A percentile compares a stretch with the other conserved stretches of the same genome.
These are phyloP conservation scores for Poecilobothrus nobilitatus DNA, from an alignment of 2,888 invertebrate species.

Conservation along the genomic window DNA sequence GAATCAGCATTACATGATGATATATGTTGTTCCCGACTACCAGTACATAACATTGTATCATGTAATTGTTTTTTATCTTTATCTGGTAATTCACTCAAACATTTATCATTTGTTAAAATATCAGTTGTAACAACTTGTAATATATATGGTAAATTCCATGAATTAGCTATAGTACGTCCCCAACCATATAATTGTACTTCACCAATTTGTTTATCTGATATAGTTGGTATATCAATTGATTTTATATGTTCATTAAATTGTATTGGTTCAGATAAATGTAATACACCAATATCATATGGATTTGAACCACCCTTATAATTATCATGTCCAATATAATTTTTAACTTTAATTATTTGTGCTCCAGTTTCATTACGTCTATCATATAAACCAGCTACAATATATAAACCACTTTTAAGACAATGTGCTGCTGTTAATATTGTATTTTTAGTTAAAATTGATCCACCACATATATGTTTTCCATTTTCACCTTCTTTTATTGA, in stretches of 20 bases:
- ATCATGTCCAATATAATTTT: conserved; percentile 32
- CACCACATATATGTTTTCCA: conserved; percentile 19
- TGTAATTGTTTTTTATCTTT: conserved; percentile 5
- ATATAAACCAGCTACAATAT: conserved; percentile 41
- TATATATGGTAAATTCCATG: conserved; percentile 26
- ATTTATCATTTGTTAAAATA: conserved; percentile 27
- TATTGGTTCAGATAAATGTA: conserved; percentile 33
- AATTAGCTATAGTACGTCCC: conserved; percentile 29
- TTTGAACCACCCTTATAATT: conserved; percentile 38
- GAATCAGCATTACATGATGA: conserved; percentile 45
- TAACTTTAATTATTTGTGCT: conserved; percentile 29
- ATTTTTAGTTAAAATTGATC: conserved; percentile 20
- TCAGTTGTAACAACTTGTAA: conserved; percentile 32
- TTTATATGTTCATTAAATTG: conserved; percentile 27
- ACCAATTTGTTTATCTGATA: conserved; percentile 14
- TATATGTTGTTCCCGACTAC: conserved; percentile 18
- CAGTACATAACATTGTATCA: conserved; percentile 22
- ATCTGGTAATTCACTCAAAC: conserved; percentile 28
- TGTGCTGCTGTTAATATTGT: conserved; percentile 23
- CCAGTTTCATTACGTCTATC: conserved; percentile 26
- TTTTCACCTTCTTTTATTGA: conserved; percentile 14
- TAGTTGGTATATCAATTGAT: conserved; percentile 16
- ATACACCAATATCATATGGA: conserved; percentile 49
- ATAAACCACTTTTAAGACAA: conserved; percentile 14
- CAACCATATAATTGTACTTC: conserved; percentile 27